phyloP scores from a whole-genome alignment of 2,888 invertebrate genomes.

The Chironomus riparius region DNA sequence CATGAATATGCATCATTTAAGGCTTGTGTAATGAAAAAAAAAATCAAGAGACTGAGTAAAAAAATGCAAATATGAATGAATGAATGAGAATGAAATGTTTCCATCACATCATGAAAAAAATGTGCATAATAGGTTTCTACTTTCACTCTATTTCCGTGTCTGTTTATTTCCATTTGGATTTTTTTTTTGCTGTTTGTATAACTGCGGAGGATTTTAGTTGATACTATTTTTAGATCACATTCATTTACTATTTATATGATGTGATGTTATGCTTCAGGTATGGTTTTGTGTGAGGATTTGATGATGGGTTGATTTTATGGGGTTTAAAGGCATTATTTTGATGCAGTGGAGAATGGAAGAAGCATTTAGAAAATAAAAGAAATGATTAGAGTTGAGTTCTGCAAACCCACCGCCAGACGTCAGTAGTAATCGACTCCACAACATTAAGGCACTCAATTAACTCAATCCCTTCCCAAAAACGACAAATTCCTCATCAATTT shows the following conservation, averaged over 20 bases:
- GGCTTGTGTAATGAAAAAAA: background rate
- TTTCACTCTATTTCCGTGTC: background rate
- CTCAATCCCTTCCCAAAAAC: no score
- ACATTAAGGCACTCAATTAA: no score
- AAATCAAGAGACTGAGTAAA: background rate
- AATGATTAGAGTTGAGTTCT: no score
- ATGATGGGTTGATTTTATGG: no score
- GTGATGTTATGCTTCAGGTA: no score
- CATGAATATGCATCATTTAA: background rate
- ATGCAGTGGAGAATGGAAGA: background rate
- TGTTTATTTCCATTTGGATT: background rate
- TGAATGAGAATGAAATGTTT: background rate
- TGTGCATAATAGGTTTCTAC: background rate
- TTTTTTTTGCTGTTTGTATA: background rate
- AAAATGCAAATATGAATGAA: background rate
- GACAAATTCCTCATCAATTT: no score
- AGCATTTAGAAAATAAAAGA: background rate
- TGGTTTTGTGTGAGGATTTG: background rate
- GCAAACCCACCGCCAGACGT: no score
- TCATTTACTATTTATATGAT: background rate
- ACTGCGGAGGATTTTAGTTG: background rate
- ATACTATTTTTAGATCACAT: background rate
- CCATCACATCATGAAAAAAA: background rate
- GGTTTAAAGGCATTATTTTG: no score
- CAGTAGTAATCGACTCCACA: no score